These are phyloP conservation scores for Oreochromis niloticus DNA, from an alignment of 2,113 vertebrate genomes.

Conservation along the genomic window DNA sequence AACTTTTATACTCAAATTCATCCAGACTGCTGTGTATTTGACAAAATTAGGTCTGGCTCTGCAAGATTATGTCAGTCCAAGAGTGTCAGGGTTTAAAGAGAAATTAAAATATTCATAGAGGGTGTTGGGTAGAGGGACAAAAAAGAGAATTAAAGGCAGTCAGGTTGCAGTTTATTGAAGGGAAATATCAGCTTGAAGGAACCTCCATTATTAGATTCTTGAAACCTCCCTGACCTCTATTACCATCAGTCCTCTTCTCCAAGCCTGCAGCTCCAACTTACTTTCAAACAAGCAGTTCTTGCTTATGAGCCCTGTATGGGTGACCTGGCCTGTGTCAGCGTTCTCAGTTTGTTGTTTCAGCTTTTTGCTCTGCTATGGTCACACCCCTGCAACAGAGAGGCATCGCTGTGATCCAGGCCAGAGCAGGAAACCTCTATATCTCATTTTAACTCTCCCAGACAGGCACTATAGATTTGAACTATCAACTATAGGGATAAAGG, in stretches of 20 bases:
- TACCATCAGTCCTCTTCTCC: background rate
- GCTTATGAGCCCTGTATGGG: conserved; percentile 14
- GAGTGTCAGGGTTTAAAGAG: background rate
- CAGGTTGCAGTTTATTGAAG: conserved; percentile 1
- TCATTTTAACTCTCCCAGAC: conserved; percentile 38
- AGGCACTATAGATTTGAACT: conserved; percentile 18
- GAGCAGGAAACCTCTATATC: conserved; percentile 49
- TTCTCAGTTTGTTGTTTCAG: conserved; percentile 60
- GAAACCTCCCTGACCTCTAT: conserved; percentile 24
- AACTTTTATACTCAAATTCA: background rate
- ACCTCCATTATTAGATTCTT: background rate
- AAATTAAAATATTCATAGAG: background rate
- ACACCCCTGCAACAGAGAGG: conserved; percentile 20
- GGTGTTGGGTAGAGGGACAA: background rate
- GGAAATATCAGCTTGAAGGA: background rate
- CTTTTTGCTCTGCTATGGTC: conserved; percentile 23
- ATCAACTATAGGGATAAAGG: conserved; percentile 8
- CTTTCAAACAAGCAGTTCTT: conserved; percentile 30
- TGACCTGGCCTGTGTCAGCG: conserved; percentile 51
- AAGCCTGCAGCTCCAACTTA: background rate
- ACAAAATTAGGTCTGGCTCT: conserved; percentile 1
- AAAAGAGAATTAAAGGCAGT: background rate
- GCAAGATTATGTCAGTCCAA: conserved; percentile 18
- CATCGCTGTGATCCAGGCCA: conserved; percentile 51
- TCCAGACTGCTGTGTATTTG: background rate